Evolutionary conservation across 2,113 vertebrate species (phyloP).

Genomic region (Rutilus rutilus): DNA sequence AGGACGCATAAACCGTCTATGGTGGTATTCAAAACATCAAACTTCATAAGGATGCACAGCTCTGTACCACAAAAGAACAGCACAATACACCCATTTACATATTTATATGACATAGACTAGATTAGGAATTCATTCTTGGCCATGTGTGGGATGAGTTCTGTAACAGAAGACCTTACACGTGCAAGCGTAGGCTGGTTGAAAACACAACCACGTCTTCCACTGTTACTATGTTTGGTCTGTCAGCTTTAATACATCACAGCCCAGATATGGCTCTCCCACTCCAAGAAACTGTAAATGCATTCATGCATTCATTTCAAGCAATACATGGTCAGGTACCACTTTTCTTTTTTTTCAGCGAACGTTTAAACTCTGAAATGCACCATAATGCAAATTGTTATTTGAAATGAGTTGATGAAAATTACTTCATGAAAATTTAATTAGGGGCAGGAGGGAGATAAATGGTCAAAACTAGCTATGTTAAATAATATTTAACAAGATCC

Average conservation of each 20-base stretch:
- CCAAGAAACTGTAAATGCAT: background rate
- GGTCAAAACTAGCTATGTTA: too few species aligned
- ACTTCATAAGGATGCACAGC: background rate
- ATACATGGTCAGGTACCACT: background rate
- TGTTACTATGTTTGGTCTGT: constrained; percentile 3
- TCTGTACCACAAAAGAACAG: background rate
- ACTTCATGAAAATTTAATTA: background rate
- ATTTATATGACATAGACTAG: background rate
- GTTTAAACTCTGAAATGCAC: constrained; percentile 3
- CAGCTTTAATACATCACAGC: background rate
- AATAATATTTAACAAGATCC: too few species aligned
- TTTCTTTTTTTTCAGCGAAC: background rate
- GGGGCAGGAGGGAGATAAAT: too few species aligned
- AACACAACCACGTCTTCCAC: background rate
- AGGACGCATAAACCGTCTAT: background rate
- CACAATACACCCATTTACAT: background rate
- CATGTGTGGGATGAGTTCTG: constrained; percentile 3
- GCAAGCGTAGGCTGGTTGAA: background rate
- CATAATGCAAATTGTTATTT: background rate
- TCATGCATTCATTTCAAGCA: background rate
- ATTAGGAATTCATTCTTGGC: background rate
- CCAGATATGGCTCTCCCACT: background rate
- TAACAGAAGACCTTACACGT: constrained; percentile 16
- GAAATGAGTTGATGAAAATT: background rate
- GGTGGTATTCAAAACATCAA: background rate